These are phyloP conservation scores for Sitobion miscanthi DNA, from an alignment of 1,140 invertebrate genomes.

Conservation along the genomic window DNA sequence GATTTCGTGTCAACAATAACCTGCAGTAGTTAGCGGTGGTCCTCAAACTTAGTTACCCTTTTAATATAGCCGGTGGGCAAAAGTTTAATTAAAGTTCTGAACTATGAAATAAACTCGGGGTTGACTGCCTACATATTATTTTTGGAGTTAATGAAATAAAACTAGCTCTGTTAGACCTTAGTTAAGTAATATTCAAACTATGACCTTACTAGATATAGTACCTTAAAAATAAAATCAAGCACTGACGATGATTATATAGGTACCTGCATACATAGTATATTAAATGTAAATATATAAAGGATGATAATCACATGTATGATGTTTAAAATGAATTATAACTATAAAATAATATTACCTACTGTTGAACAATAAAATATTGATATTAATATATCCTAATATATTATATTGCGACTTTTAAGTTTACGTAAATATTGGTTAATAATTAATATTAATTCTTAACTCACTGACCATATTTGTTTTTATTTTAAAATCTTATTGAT, in stretches of 20 bases:
- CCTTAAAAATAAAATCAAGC: not conserved
- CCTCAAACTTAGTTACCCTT: not conserved
- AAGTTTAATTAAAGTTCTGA: constrained; percentile 1
- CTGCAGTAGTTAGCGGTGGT: not conserved
- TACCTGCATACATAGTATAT: too few relatives aligned
- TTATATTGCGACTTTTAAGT: too few relatives aligned
- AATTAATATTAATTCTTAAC: too few relatives aligned
- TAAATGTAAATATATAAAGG: too few relatives aligned
- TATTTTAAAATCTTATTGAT: too few relatives aligned
- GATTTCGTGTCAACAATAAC: not conserved
- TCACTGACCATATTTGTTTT: too few relatives aligned
- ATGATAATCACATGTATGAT: too few relatives aligned
- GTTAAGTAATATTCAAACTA: not conserved
- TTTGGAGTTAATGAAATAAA: not conserved
- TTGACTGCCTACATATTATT: not conserved
- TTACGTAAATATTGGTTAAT: too few relatives aligned
- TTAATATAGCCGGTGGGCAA: not conserved
- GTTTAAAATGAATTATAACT: too few relatives aligned
- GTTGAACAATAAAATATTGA: too few relatives aligned
- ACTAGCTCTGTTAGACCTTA: not conserved
- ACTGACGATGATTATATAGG: not conserved
- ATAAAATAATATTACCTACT: too few relatives aligned
- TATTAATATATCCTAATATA: too few relatives aligned
- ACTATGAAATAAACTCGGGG: not conserved
- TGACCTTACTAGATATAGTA: not conserved